Conservation (phyloP, 2,113 vertebrate genomes). For the Brachionichthys hirsutus region DNA sequence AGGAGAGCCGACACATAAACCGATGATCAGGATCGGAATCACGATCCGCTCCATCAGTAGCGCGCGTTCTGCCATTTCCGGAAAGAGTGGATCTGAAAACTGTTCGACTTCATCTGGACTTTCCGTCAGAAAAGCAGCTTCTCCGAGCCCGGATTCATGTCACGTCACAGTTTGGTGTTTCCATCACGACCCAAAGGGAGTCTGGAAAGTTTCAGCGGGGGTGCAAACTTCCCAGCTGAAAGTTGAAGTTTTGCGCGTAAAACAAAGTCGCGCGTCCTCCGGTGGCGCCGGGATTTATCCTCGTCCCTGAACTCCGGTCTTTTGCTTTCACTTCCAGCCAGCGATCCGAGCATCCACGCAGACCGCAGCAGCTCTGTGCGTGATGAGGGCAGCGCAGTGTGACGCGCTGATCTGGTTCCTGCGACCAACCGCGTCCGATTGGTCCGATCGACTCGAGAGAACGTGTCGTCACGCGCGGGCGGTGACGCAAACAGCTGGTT, state of each 20-base stretch:
- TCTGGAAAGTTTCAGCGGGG: too few species aligned
- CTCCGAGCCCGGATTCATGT: conserved; percentile 26
- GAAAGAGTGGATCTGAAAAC: conserved; percentile 34
- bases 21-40: conserved; percentile 35
- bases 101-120: conserved; percentile 72
- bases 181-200: too few species aligned
- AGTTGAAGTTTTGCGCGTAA: neutral
- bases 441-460: conserved; percentile 78
- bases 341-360: conserved; percentile 13
- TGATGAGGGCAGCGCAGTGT: conserved; percentile 66
- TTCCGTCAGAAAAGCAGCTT: too few species aligned
- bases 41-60: conserved; percentile 46
- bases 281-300: neutral
- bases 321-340: neutral
- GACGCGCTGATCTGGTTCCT: conserved; percentile 44
- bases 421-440: conserved; percentile 76
- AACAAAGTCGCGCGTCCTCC: conserved; percentile 1
- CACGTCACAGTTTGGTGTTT: too few species aligned
- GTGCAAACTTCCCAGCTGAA: too few species aligned
- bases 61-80: conserved; percentile 62
- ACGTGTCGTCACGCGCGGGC: conserved; percentile 58
- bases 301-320: neutral
- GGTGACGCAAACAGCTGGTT: conserved; percentile 23
- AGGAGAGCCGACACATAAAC: conserved; percentile 69
- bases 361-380: conserved; percentile 59